Evolutionary conservation across 2,888 invertebrate species (phyloP), one percentile per base, ranked within the genome.

Genomic region (Ptycholaimellus sp.): DNA sequence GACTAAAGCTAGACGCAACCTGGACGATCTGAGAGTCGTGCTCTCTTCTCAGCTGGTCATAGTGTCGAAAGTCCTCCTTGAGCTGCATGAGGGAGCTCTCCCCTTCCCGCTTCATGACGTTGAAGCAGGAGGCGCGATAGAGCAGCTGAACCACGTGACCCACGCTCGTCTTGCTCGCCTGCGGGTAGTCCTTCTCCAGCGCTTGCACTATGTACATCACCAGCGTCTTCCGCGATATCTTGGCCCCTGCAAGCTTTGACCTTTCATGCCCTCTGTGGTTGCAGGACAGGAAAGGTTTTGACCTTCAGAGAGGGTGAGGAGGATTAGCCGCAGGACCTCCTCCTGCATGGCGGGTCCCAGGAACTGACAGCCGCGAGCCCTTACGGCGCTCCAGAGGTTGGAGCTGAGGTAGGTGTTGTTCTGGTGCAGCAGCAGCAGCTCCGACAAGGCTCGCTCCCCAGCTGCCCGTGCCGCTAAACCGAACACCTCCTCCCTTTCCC

Each of bases 331-430:
- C 25, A 96, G 66, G 36, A 93, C 90, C 62, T 96, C 93, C 59
- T 96, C 90, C 66, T 96, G 93, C 90, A 96, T 90, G 19, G 83
- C 90, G 47, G 90, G 90, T 6, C 93, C 93, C 22, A 93, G 70
- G 65, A 96, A 93, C 64, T 96, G 93, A 57, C 93, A 96, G 35
- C 93, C 93, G 39, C 90, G 70, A 1, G 83, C 80, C 32, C 93
- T 67, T 9, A 93, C 87, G 20, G 90, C 87, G 30, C 87, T 83
- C 93, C 93, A 93, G 30, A 93, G 64, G 61, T 85, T 83, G 6
- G 85, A 80, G 40, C 74, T 74, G 31, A 90, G 64, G 59, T 90
- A 85, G 56, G 85, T 82, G 1, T 45, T 41, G 64, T 85, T 85
- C 67, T 93, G 90, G 59, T 87, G 83, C 53, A 82, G 80, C 31